phyloP scores from a whole-genome alignment of 2,888 invertebrate species.

The Drosophila barbarae region DNA sequence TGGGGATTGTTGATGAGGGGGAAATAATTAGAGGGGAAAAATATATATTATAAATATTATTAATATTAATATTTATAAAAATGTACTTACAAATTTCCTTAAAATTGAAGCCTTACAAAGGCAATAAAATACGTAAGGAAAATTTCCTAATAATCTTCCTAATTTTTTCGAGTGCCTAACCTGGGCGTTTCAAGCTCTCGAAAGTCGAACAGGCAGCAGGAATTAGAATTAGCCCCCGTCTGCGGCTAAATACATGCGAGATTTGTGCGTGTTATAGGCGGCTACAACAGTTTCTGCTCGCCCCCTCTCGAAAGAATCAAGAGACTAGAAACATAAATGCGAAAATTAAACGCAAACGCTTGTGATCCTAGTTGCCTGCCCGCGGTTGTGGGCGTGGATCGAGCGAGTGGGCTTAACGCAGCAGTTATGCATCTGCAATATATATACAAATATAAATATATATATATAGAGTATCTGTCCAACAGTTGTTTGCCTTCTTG shows the following conservation, averaged over 20 bases:
- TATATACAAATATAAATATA: not conserved
- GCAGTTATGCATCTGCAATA: not conserved
- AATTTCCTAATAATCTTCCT: not conserved
- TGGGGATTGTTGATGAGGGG: too few relatives aligned
- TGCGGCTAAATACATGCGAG: constrained; percentile 53
- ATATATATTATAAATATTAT: too few relatives aligned
- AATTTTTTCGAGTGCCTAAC: not conserved
- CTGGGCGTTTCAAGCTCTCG: constrained; percentile 14
- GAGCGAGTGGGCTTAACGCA: constrained; percentile 15
- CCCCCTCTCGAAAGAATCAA: constrained; percentile 3
- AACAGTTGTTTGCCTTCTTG: constrained; percentile 37
- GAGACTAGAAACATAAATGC: constrained; percentile 12
- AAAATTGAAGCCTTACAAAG: too few relatives aligned
- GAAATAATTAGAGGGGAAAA: too few relatives aligned
- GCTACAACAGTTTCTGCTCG: constrained; percentile 1
- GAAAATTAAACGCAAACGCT: constrained; percentile 3
- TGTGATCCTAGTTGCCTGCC: constrained; percentile 13
- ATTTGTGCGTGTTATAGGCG: constrained; percentile 55
- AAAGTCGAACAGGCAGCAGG: constrained; percentile 30
- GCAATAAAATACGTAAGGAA: not conserved
- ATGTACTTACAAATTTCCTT: too few relatives aligned
- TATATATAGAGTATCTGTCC: constrained; percentile 7
- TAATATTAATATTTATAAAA: too few relatives aligned
- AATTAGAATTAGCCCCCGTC: constrained; percentile 35
- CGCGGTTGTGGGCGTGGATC: constrained; percentile 30